Base-by-base conservation (phyloP, 2,797 vertebrate genomes). In the Macropus fuliginosus region DNA sequence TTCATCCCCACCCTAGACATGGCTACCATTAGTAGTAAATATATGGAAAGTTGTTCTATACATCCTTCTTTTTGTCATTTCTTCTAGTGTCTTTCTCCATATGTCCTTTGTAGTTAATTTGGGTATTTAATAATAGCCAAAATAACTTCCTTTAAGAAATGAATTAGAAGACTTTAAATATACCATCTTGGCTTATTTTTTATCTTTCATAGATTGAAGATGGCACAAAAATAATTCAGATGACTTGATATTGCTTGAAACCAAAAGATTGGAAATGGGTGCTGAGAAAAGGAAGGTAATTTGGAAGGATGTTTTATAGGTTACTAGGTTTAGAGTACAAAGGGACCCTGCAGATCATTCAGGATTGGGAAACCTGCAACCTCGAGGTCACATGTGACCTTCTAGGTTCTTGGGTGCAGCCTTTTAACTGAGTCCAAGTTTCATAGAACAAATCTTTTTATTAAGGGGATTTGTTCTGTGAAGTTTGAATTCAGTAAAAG, bases 91-190 rank as follows among this genome's bases (percentile, higher is more conserved):
- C 29, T 62, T 34, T 62, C 12, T 62, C 4, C 13, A 62, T 4
- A 31, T 14, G 31, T 34, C 59, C 12, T 13, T 34, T 56, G 6
- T 8, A 56, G 56, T 27, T 56, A 27, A 8, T 56, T 56, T 56
- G 6, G 59, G 11, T 34, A 62, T 62, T 62, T 62, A 34, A 62
- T 34, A 62, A 34, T 62, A 62, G 59, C 4, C 29, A 66, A 66
- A 94, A 93, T 50, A 21, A 50, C 89, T 90, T 87, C 91, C 95
- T 59, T 93, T 54, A 92, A 95, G 91, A 94, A 96, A 95, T 66
- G 91, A 94, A 93, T 92, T 59, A 46, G 55, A 92, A 93, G 91
- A 93, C 81, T 92, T 95, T 94, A 55, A 91, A 52, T 28, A 96
- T 92, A 92, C 9, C 54, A 91, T 91, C 93, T 94, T 90, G 8